Evolutionary conservation across 2,797 vertebrate genomes (phyloP).

Genomic region (Strix occidentalis): DNA sequence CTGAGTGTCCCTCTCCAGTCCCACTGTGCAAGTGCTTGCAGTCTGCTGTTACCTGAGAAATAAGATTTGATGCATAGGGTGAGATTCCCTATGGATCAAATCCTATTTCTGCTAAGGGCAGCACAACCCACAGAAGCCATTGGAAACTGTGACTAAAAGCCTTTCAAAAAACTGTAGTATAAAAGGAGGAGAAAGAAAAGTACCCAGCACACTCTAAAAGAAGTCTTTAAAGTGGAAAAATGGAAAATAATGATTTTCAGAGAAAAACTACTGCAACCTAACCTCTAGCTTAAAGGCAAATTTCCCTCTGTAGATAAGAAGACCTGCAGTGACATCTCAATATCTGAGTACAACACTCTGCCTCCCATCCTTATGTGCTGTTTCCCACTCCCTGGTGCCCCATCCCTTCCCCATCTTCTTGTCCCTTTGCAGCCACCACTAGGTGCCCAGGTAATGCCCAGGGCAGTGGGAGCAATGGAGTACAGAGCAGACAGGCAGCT

Average conservation of each 20-base stretch:
- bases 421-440: background rate
- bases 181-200: background rate
- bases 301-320: background rate
- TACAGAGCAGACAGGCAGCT: background rate
- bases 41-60: background rate
- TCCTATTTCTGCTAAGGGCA: background rate
- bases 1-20: background rate
- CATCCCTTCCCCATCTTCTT: background rate
- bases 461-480: background rate
- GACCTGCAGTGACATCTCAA: background rate
- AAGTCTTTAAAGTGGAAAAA: background rate
- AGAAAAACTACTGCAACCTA: background rate
- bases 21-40: background rate
- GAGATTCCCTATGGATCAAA: background rate
- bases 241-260: background rate
- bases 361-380: background rate
- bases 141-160: background rate
- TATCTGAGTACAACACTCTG: background rate
- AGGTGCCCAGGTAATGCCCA: background rate
- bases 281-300: background rate
- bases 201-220: background rate
- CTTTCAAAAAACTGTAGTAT: background rate
- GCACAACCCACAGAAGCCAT: background rate
- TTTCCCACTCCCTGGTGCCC: background rate
- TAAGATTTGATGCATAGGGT: background rate